Evolutionary conservation across 1,140 invertebrate species (phyloP), one percentile per base, ranked within the genome.

Genomic region (Eumaeus atala): DNA sequence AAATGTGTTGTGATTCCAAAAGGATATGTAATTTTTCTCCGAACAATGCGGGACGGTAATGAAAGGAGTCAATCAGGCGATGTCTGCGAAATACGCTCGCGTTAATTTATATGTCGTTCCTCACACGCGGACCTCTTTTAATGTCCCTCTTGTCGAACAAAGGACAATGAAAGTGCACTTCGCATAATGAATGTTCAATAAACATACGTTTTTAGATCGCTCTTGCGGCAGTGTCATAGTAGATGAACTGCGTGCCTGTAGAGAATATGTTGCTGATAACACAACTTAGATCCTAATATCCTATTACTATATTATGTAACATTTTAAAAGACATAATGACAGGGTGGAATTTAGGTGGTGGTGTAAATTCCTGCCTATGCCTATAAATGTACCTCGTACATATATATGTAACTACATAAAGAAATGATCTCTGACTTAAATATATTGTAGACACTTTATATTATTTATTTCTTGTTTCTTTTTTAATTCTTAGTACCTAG

Each of bases 31-130:
- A 86, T 84, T 84, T 83, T 83, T 84, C 82, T 82, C 68, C 74
- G 78, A 82, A 86, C 83, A 86, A 86, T 83, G 70, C 66, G 65
- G 54, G 67, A 58, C 73, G 51, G 74, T 86, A 86, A 86, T 86
- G 83, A 84, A 86, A 84, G 77, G 76, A 84, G 83, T 86, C 83
- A 86, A 84, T 86, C 83, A 86, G 80, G 69, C 62, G 67, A 66
- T 71, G 79, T 80, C 78, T 72, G 82, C 73, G 66, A 67, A 81
- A 78, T 72, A 74, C 68, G 72, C 70, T 63, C 63, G 62, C 63
- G 69, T 51, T 86, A 86, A 84, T 86, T 83, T 86, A 86, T 83
- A 80, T 68, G 56, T 54, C 59, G 61, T 48, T 59, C 49, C 49
- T 63, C 60, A 56, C 56, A 56, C 57, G 52, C 61, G 44, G 35